Base-by-base conservation (phyloP, 92 coral and sea anemone species). In the Umimayanthus kanabou region DNA sequence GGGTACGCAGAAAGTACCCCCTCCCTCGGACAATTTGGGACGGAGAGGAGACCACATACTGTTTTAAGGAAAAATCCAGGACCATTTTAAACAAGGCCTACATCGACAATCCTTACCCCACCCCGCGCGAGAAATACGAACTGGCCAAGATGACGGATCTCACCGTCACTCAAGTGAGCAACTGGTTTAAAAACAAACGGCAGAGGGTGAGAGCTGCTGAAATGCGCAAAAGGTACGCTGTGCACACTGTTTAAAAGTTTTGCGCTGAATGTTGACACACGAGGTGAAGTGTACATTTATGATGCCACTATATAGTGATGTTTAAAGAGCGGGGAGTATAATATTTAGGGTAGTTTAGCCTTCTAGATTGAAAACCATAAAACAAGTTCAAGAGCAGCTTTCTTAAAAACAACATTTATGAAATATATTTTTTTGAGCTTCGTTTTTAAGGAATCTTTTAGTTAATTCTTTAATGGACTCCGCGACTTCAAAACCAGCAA, bases 21-120 rank as follows among this genome's bases (percentile, higher is more conserved):
- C 90, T 93, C 14, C 99, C 99, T 3, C 86, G 97, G 76, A 97
- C 98, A n/a, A 97, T 97, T 77, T 97, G 97, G 94, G 95, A 91
- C 50, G 99, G 98, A 65, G 96, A 92, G 50, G 98, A 95, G 69
- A 97, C 98, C 49, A 95, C 97, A 5, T 95, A 97, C 92, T 97
- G 99, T 87, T 97, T 97, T 80, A 95, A 97, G 88, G 98, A 97
- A 88, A 91, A 91, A 65, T 92, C 96, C 37, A 92, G 99, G 69
- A 93, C 89, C 69, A 91, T 97, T 64, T 89, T 97, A 40, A 96
- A 96, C 92, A 91, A 95, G 85, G 99, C 95, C 45, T 95, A 95
- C 91, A 88, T 85, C 16, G 98, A 95, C 33, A 95, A 92, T 66
- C 98, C 98, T 7, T 95, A 95, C 87, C 98, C 98, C 55, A 95